Evolutionary conservation across 2,797 vertebrate genomes (phyloP).

Genomic region (Limnodromus scolopaceus): DNA sequence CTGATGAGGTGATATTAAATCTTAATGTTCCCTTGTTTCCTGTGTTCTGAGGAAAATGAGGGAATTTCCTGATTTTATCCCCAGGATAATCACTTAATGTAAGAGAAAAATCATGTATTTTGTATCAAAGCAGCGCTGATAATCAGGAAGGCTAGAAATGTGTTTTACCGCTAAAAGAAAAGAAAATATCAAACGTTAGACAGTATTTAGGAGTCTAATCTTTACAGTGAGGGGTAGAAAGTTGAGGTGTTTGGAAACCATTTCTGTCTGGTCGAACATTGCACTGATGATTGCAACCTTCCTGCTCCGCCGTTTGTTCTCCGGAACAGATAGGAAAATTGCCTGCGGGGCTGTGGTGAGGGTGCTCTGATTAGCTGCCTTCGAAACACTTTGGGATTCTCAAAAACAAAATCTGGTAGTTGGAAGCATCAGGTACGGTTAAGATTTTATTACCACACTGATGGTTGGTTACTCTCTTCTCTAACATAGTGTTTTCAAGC

Average conservation of each 20-base stretch:
- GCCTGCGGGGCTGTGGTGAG: not conserved
- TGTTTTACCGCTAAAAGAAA: not conserved
- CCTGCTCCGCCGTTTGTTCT: not conserved
- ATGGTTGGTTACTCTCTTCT: not conserved
- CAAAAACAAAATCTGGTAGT: not conserved
- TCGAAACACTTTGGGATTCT: not conserved
- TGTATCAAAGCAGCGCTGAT: constrained; percentile 30
- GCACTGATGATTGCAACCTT: not conserved
- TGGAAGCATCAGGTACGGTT: not conserved
- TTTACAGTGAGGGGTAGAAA: not conserved
- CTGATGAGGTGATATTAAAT: constrained; percentile 70
- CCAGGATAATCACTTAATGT: constrained; percentile 56
- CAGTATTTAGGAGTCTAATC: not conserved
- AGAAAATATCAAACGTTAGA: not conserved
- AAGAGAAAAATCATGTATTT: constrained; percentile 28
- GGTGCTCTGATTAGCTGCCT: not conserved
- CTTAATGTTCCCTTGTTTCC: constrained; percentile 72
- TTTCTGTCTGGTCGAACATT: not conserved
- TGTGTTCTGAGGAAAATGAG: constrained; percentile 57
- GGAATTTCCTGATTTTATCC: constrained; percentile 63
- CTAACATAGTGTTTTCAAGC: not conserved
- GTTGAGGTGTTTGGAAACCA: not conserved
- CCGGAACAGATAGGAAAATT: not conserved
- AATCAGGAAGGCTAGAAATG: not conserved
- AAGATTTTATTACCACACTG: not conserved